Evolutionary conservation across 2,113 vertebrate species (phyloP), one percentile per base, ranked within the genome.

Genomic region (Myiozetetes cayanensis): DNA sequence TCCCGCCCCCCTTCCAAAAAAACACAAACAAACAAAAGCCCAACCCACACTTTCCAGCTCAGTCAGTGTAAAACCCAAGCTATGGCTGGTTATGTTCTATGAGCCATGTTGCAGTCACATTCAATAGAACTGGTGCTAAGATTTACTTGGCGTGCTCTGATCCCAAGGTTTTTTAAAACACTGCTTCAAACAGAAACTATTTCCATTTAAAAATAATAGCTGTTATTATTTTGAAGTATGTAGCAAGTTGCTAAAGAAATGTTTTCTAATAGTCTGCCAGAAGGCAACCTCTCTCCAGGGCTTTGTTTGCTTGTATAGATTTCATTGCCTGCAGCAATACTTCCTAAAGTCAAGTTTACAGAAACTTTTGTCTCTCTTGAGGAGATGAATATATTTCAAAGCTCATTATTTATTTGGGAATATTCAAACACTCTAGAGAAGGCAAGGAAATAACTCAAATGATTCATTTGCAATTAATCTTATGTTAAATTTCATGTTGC

Each of bases 331-430:
- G 53, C 71, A 96, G 93, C 97, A 97, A 85, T 87, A 87, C 84
- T 94, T 96, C 94, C 90, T 89, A 82, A 97, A 96, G 81, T 81
- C 78, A 95, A 92, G 68, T 96, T 96, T 96, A 93, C 95, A 87
- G 68, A 96, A 96, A 95, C 72, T 85, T 94, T 70, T 53, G 17
- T 90, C 77, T 93, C 74, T 92, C 88, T 21, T 83, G 90, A 83
- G 89, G 85, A 92, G 85, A 90, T 71, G 56, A 96, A 93, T 95
- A 89, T 53, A 67, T 94, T 95, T 94, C 94, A 94, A 95, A 91
- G 85, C 79, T 97, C 83, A 63, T 94, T 94, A 90, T 85, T 94
- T 94, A 92, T 70, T 85, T 94, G 65, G 56, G 84, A 93, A 87
- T 86, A 94, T 90, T 87, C 53, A 85, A 87, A 75, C 73, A 55